Base-by-base conservation (phyloP, 2,113 vertebrate genomes). In the Myiozetetes cayanensis region DNA sequence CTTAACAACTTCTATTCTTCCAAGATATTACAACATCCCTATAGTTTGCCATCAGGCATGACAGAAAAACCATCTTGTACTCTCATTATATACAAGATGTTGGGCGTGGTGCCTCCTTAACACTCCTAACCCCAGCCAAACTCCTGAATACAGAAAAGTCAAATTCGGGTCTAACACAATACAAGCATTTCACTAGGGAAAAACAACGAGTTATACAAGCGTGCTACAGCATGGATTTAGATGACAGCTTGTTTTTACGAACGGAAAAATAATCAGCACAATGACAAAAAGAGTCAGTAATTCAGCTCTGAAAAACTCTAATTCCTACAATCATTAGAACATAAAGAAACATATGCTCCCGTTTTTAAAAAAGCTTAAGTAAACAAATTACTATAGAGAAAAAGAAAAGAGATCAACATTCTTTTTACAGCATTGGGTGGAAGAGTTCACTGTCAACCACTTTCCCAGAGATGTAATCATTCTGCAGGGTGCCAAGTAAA, bases 201-300 rank as follows among this genome's bases (percentile, higher is more conserved):
- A 96, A 96, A 39, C 75, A 91, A 74, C 33, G 35, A 63, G 72
- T 83, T 90, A 74, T 12, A 78, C 56, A 90, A 87, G 72, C 12
- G 5, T 37, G 75, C 62, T 58, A 70, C 18, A 56, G 74, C 39
- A 43, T 3, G 25, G 50, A 88, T 41, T 84, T 92, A 93, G 79
- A 86, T 77, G 83, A 89, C 85, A 94, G 72, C 75, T 93, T 88
- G 75, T 66, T 96, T 90, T 94, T 71, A 67, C 30, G 0, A 81
- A 90, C 28, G 83, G 90, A 90, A 92, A 96, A 96, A 94, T 61
- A 94, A 87, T 73, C 27, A 90, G 80, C 84, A 92, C 50, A 71
- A 78, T 33, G 61, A 73, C 77, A 62, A 90, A 85, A 55, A 28
- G 23, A 72, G 70, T 4, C 74, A 84, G 66, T 81, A 90, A 96